Evolutionary conservation across 53 echinoderm and acorn worm genomes (phyloP), one percentile per base, ranked within the genome.

Genomic region (Echinarachnius parma): DNA sequence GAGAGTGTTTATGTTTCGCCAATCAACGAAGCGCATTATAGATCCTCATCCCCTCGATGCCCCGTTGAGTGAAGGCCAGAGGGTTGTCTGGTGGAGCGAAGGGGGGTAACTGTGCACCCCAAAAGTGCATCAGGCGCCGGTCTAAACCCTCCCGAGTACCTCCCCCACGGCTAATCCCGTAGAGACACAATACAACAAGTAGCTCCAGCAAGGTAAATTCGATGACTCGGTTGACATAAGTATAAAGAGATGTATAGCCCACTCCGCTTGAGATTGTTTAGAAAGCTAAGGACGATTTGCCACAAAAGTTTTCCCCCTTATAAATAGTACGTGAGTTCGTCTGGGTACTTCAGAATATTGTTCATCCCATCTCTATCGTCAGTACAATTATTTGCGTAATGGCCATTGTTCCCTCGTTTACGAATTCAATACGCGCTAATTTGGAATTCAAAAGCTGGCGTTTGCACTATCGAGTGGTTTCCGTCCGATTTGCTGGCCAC

Each of bases 111-210:
- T 34, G 56, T 36, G 57, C 56, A 27, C 56, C 39, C 57, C 39
- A 56, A 57, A 72, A 72, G 74, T 72, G 74, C 74, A 72, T 15
- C 55, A 72, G 74, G 74, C 74, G 74, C 74, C 74, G 25, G 16
- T 15, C 57, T 36, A 56, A 72, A 53, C 44, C 74, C 11, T 9
- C 36, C 4, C 54, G 74, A 72, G 58, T 72, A 56, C 74, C 74
- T 39, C 57, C 57, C 57, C 42, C 39, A 28, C 36, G 42, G 39
- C 18, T 72, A 72, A 56, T 57, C 74, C 57, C 29, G 36, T 22
- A 15, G 36, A 3, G 57, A 72, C 39, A 72, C 74, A 72, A 72
- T 56, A 26, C 14, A 18, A 18, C 25, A 28, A 45, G 46, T 39
- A 56, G 23, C 57, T 37, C 18, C 18, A 52, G 52, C 31, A 49